Conservation (phyloP, 2,113 vertebrate genomes). For the Mustelus asterias region DNA sequence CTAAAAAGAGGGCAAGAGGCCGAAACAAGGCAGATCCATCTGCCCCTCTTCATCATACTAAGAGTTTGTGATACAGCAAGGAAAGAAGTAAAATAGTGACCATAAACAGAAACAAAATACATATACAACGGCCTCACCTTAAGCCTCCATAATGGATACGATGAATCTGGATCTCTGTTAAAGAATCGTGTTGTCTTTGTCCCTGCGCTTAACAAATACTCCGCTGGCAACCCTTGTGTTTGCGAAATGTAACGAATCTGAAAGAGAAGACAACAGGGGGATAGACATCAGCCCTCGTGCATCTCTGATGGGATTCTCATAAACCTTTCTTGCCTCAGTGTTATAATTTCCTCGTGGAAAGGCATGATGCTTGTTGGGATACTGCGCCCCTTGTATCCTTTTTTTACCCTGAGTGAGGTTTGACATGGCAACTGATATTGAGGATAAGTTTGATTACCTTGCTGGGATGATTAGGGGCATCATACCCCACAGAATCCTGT, state of each 20-base stretch:
- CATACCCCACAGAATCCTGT: neutral
- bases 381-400: neutral
- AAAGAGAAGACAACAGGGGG: conserved; percentile 39
- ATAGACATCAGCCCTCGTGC: neutral
- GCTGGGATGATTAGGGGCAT: neutral
- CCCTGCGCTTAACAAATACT: conserved; percentile 94
- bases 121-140: conserved; percentile 64
- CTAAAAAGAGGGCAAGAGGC: no score
- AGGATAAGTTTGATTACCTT: neutral
- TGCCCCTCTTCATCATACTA: neutral
- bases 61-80: neutral
- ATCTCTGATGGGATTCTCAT: neutral
- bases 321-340: no score
- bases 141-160: conserved; percentile 93
- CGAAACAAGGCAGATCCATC: neutral
- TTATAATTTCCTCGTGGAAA: neutral
- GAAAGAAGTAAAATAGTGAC: neutral
- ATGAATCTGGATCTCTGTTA: conserved; percentile 94
- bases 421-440: neutral
- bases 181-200: conserved; percentile 98
- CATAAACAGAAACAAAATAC: neutral
- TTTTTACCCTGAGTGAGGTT: neutral
- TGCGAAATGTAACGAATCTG: conserved; percentile 99
- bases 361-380: neutral
- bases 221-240: conserved; percentile 94